Conservation (phyloP, 92 coral and sea anemone species). For the Blastomussa wellsi region DNA sequence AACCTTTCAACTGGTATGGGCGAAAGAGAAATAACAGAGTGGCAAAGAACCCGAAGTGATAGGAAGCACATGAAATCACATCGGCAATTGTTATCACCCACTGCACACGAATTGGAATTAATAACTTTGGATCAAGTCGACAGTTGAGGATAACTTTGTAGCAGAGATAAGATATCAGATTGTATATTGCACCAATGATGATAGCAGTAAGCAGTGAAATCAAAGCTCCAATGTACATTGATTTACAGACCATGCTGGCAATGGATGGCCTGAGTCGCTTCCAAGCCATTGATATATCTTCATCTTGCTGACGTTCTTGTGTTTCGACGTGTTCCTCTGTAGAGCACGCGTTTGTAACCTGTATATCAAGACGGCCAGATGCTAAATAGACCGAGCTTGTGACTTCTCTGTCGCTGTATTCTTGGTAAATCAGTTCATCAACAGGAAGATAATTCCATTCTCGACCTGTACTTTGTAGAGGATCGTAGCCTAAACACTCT, state of each 20-base stretch:
- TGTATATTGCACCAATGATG: no score
- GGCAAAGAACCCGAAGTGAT: background rate
- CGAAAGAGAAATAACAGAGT: background rate
- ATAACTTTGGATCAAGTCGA: background rate
- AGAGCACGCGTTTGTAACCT: no score
- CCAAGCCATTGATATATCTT: no score
- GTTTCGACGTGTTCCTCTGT: no score
- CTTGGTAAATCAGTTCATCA: conserved; percentile 24
- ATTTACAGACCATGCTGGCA: no score
- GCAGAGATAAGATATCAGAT: background rate
- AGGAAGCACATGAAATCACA: background rate
- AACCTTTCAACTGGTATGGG: background rate
- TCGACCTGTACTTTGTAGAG: no score
- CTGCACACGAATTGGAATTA: background rate
- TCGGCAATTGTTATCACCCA: background rate
- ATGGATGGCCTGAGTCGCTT: no score
- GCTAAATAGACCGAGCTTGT: background rate
- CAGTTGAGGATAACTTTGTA: background rate
- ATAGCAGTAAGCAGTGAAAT: no score
- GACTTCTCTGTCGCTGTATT: conserved; percentile 30
- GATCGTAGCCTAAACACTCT: conserved; percentile 4
- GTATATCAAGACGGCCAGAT: no score
- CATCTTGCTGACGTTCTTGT: no score
- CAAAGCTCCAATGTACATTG: no score
- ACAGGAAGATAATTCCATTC: conserved; percentile 19